Conservation (phyloP, 2,797 vertebrate genomes). For the Falco columbarius region DNA sequence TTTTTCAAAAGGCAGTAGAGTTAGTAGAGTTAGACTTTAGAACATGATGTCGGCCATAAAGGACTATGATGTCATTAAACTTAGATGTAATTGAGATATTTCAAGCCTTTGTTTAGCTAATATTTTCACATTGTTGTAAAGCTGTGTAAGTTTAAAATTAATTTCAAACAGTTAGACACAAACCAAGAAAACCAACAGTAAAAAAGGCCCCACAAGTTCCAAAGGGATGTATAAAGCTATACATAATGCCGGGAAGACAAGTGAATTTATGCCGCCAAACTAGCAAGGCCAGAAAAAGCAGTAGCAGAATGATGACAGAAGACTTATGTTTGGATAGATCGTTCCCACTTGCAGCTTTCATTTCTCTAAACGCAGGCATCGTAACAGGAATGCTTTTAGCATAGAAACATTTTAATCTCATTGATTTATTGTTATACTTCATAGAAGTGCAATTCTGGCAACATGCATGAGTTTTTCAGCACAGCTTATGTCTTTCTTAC, state of each 20-base stretch:
- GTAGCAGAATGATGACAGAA: not conserved
- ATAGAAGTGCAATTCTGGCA: not conserved
- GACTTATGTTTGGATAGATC: not conserved
- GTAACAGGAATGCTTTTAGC: not conserved
- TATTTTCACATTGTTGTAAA: not conserved
- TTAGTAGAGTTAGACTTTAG: not conserved
- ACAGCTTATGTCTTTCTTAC: not conserved
- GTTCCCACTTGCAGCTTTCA: not conserved
- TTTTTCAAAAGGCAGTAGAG: not conserved
- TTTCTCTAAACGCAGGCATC: not conserved
- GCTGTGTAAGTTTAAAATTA: not conserved
- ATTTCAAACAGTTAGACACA: not conserved
- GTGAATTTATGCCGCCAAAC: not conserved
- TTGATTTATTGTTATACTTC: not conserved
- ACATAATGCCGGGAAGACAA: not conserved
- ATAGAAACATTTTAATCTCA: not conserved
- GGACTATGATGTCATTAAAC: slow-evolving; percentile 1
- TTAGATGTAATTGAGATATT: not conserved
- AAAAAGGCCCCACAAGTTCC: not conserved
- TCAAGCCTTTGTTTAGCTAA: not conserved
- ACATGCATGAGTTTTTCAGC: not conserved
- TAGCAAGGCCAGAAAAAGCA: not conserved
- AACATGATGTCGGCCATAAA: not conserved
- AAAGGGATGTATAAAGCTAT: not conserved
- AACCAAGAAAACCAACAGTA: not conserved